phyloP scores from a whole-genome alignment of 2,113 vertebrate species.

The Cyanocitta stelleri region DNA sequence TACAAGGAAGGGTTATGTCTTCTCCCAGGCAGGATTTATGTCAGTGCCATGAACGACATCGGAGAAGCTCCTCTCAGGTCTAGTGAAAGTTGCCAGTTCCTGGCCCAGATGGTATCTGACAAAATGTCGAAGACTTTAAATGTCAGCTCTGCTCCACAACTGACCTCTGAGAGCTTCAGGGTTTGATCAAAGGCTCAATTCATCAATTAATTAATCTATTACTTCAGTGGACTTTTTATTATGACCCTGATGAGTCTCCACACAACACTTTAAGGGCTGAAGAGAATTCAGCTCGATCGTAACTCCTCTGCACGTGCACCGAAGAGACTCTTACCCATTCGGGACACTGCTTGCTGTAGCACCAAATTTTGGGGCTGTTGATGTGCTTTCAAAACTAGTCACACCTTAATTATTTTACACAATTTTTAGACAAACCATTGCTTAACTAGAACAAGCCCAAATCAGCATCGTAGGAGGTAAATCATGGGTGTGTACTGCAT shows the following conservation, averaged over 20 bases:
- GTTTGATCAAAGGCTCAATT: neutral
- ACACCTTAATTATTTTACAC: neutral
- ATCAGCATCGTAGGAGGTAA: neutral
- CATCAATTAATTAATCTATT: neutral
- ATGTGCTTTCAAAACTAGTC: neutral
- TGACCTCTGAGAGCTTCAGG: neutral
- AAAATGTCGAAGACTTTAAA: neutral
- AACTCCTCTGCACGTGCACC: fast-evolving
- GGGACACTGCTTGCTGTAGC: fast-evolving
- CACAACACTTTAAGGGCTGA: neutral
- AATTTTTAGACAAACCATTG: neutral
- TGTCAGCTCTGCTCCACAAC: neutral
- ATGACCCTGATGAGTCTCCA: neutral
- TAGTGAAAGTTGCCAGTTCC: neutral
- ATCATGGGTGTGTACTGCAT: conserved; percentile 4
- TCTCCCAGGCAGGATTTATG: neutral
- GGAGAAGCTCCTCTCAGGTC: neutral
- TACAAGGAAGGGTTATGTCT: neutral
- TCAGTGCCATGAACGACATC: neutral
- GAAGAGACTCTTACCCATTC: neutral
- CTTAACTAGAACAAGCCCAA: neutral
- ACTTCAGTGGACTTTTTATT: neutral
- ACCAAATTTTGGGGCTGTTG: neutral
- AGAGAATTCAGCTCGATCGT: neutral
- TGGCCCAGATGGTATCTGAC: neutral